Evolutionary conservation across 2,888 invertebrate genomes (phyloP), one percentile per base, ranked within the genome.

Genomic region (Zaprionus obscuricornis): DNA sequence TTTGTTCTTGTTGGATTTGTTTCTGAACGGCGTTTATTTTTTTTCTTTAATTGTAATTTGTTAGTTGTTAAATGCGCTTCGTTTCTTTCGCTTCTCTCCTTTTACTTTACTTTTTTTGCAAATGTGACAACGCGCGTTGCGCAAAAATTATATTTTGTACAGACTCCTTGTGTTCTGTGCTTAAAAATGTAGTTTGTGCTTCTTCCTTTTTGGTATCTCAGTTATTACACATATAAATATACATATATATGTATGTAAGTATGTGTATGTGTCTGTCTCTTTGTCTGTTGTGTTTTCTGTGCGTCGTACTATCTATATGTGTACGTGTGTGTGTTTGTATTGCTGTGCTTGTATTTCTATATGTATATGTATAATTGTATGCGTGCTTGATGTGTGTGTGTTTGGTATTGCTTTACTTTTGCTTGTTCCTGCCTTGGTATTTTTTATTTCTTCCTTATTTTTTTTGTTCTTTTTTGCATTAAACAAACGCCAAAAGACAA

Each of bases 401-500:
- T 29, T 5, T 22, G 22, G 22, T 5, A 22, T 5, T 22, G 7
- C 4, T 42, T 14, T 55, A 37, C 54, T 36, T 37, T 56, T 22
- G 29, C 46, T 11, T 50, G 29, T 74, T 60, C 59, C 59, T 66
- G 57, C 40, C 47, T 51, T 67, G 50, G 47, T 62, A 46, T 63
- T 62, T 50, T 17, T 39, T 27, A 47, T 36, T 51, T 49, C 34
- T 51, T 58, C 34, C 55, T 45, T 45, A 73, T 69, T 55, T 56
- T 34, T 24, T n/a, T 24, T 33, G 2, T 46, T 51, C 42, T 46
- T 75, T 78, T 79, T 74, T 73, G 63, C 70, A 76, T 76, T 83
- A 69, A 76, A 74, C 81, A 79, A 82, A 82, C 74, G 66, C 60
- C 73, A 76, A 75, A 81, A 76, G 81, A 83, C 84, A 82, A 83